Percentiles rank a stretch among this genome's conserved stretches.
Conservation (phyloP, 2,797 vertebrate genomes). For the Mus spretus region DNA sequence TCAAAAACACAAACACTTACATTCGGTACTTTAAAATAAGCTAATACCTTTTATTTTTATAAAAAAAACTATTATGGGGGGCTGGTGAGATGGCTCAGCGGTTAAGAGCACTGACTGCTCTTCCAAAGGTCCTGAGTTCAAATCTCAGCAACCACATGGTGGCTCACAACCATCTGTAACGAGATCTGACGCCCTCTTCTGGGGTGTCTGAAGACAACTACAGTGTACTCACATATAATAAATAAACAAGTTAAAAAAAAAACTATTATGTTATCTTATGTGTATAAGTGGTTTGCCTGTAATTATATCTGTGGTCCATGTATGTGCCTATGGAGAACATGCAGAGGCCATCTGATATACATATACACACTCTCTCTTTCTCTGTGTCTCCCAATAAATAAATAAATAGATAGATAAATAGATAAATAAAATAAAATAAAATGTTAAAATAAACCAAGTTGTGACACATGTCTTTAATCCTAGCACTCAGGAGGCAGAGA, state of each 20-base stretch:
- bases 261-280: not conserved
- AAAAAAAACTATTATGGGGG: not conserved
- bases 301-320: not conserved
- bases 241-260: too few relatives aligned
- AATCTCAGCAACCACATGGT: too few relatives aligned
- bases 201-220: too few relatives aligned
- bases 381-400: too few relatives aligned
- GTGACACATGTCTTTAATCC: not conserved
- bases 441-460: not conserved
- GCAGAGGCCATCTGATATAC: not conserved
- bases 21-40: not conserved
- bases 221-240: too few relatives aligned
- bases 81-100: too few relatives aligned
- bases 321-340: not conserved
- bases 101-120: too few relatives aligned
- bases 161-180: too few relatives aligned
- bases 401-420: not conserved
- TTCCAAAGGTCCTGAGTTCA: too few relatives aligned
- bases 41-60: not conserved
- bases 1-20: not conserved
- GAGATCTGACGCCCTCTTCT: too few relatives aligned
- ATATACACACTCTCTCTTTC: too few relatives aligned
- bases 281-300: not conserved
- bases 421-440: too few relatives aligned
- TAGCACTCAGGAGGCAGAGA: not conserved